Percentiles rank a stretch among this genome's conserved stretches.
These are phyloP conservation scores for Drosophila anomelani DNA, from an alignment of 2,888 invertebrate genomes.

Conservation along the genomic window DNA sequence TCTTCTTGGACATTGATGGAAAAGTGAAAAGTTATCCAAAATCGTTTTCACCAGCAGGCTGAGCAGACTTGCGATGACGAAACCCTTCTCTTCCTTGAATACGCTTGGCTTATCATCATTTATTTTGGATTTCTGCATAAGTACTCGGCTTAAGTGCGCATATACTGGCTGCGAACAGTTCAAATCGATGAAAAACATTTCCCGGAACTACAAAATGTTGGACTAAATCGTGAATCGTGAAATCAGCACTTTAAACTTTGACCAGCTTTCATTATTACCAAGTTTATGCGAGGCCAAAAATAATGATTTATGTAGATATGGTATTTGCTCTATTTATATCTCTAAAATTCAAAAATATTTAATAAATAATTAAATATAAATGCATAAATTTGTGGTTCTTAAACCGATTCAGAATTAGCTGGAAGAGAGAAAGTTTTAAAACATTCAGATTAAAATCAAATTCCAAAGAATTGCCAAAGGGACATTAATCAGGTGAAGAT, in stretches of 20 bases:
- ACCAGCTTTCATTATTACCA: background rate
- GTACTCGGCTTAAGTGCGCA: background rate
- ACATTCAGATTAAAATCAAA: too few relatives aligned
- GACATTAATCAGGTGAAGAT: too few relatives aligned
- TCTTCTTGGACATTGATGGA: background rate
- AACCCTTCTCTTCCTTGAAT: background rate
- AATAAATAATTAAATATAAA: too few relatives aligned
- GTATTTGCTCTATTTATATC: too few relatives aligned
- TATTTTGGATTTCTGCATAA: background rate
- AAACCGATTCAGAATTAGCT: too few relatives aligned
- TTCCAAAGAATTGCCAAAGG: too few relatives aligned
- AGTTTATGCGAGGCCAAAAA: background rate
- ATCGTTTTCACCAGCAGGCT: background rate
- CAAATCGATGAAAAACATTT: background rate
- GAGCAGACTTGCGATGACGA: background rate
- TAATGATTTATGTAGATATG: too few relatives aligned
- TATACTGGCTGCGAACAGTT: background rate
- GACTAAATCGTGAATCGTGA: background rate
- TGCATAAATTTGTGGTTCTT: too few relatives aligned
- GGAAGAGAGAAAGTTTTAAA: too few relatives aligned
- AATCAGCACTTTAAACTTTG: background rate
- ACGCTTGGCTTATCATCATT: background rate
- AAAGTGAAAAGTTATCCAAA: background rate
- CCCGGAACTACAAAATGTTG: background rate
- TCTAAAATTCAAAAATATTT: too few relatives aligned